A percentile compares a stretch with the other conserved stretches of the same genome.
Evolutionary conservation across 2,797 vertebrate species (phyloP).

Genomic region (Peromyscus aztecus): DNA sequence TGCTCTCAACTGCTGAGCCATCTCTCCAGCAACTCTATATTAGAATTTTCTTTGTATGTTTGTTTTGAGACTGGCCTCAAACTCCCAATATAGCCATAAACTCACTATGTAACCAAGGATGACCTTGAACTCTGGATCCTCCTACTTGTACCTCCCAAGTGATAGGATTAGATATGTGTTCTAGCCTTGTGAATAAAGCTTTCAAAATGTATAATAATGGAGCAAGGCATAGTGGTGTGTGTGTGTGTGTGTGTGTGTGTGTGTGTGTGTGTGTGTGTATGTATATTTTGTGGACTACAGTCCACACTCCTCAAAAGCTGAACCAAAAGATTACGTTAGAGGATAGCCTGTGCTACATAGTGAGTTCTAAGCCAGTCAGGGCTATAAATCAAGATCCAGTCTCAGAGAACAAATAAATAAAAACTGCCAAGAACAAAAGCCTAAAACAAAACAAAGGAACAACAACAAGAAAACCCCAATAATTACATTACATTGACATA

Average conservation of each 20-base stretch:
- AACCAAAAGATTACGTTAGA: not conserved
- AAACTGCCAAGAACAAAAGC: not conserved
- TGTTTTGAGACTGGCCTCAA: conserved; percentile 23
- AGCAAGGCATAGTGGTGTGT: not conserved
- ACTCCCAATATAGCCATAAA: not conserved
- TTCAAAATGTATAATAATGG: not conserved
- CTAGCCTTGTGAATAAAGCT: not conserved
- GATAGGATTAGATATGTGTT: not conserved
- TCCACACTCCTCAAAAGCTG: not conserved
- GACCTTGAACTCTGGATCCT: not conserved
- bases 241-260: not conserved
- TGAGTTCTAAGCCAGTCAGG: not conserved
- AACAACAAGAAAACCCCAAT: not conserved
- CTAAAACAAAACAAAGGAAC: not conserved
- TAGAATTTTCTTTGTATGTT: not conserved
- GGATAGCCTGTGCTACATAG: not conserved
- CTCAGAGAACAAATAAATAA: not conserved
- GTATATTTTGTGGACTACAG: not conserved
- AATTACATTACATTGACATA: not conserved
- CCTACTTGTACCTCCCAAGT: not conserved
- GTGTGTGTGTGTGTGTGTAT: not conserved
- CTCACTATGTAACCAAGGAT: not conserved
- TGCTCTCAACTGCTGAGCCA: not conserved
- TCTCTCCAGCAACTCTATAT: not conserved
- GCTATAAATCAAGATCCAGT: not conserved